Percentiles rank a stretch among this genome's conserved stretches.
Conservation (phyloP, 2,888 invertebrate species). For the Melipona bicolor region DNA sequence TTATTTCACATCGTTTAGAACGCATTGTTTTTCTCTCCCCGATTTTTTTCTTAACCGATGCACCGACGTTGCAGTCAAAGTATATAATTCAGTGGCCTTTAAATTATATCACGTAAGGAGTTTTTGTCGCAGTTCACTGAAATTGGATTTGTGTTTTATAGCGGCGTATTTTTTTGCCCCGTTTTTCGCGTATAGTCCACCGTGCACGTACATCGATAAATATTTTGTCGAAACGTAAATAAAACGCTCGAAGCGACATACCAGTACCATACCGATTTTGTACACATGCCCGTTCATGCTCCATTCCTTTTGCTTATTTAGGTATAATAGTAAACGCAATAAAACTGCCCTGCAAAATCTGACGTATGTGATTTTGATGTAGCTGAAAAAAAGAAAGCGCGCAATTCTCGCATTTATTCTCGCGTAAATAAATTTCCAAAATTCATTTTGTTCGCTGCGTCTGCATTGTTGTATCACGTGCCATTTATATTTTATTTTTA, state of each 20-base stretch:
- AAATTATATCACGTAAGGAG: neutral
- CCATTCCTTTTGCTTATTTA: neutral
- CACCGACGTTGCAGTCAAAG: neutral
- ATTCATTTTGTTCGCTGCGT: too few species aligned
- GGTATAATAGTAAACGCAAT: neutral
- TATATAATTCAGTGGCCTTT: neutral
- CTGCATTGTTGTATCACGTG: too few species aligned
- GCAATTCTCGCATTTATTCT: neutral
- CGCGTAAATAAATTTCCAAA: neutral
- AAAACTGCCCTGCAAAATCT: neutral
- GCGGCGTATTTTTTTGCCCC: neutral
- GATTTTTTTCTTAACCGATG: too few species aligned
- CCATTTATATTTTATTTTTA: too few species aligned
- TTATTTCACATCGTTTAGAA: neutral
- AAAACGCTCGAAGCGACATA: neutral
- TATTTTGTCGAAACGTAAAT: conserved; percentile 6
- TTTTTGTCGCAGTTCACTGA: neutral
- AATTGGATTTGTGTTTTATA: neutral
- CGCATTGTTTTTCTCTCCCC: too few species aligned
- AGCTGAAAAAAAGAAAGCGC: neutral
- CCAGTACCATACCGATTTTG: neutral
- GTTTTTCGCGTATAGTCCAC: neutral
- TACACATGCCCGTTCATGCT: neutral
- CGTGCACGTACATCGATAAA: conserved; percentile 11
- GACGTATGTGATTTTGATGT: neutral